Base-by-base conservation (phyloP, 2,797 vertebrate genomes). In the Pithecia hirsuta region DNA sequence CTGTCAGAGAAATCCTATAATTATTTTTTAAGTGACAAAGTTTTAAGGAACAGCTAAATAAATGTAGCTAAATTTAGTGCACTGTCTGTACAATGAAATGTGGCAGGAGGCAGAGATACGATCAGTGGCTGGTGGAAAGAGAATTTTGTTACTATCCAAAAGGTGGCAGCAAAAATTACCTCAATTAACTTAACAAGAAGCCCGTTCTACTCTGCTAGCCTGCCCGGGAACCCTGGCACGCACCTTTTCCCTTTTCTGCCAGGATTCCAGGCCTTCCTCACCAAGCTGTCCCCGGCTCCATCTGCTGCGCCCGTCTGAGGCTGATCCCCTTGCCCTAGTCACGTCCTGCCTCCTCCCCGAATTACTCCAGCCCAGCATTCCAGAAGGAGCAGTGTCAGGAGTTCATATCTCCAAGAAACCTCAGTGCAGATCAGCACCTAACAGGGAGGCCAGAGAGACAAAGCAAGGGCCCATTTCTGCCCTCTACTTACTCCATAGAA, bases 101-200 rank as follows among this genome's bases (percentile, higher is more conserved):
- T 85, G 92, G 95, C 97, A 92, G 95, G 91, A 96, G 78, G 84
- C 50, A 88, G 91, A 88, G 88, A 75, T 28, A 50, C 3, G 50
- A 94, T 93, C 90, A 14, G 85, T 75, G 91, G 94, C 96, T 97
- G 55, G 94, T 84, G 28, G 85, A 95, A 92, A 75, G 86, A 97
- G 96, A 97, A 74, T 97, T 97, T 97, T 92, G 70, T 78, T 93
- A 92, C 96, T 85, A 97, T 96, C 97, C 98, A 97, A 98, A 96
- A 98, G 97, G 97, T 97, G 97, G 98, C 97, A 98, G 97, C 96
- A 98, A 93, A 98, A 98, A 98, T 98, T 97, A 95, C 97, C 97
- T 96, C 97, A 96, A 97, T 98, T 98, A 97, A 94, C 95, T 90
- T 97, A 97, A 98, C 97, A 98, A 98, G 96, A 97, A 96, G 89